Percentiles rank a stretch among this genome's conserved stretches.
Evolutionary conservation across 2,797 vertebrate genomes (phyloP).

Genomic region (Clamator glandarius): DNA sequence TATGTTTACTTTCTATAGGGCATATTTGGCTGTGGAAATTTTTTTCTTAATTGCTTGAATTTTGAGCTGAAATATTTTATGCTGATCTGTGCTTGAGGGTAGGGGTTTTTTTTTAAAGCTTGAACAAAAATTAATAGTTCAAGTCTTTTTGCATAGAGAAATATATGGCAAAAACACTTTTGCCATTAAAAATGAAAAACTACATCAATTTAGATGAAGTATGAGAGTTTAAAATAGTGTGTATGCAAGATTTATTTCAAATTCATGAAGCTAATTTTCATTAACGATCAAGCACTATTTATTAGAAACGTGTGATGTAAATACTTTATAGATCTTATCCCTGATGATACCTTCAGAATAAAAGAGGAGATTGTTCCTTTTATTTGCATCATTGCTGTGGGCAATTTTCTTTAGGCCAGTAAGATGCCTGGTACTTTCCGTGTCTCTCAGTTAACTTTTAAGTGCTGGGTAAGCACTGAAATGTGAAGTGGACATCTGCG

Average conservation of each 20-base stretch:
- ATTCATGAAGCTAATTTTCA: neutral
- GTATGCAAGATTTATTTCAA: neutral
- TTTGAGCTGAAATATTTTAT: constrained; percentile 30
- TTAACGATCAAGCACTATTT: constrained; percentile 2
- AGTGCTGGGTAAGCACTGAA: neutral
- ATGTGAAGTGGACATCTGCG: neutral
- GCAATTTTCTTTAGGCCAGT: neutral
- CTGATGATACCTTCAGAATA: neutral
- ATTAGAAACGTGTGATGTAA: neutral
- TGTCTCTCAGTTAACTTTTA: neutral
- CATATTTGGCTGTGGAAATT: neutral
- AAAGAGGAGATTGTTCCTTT: neutral
- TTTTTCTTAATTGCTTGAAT: constrained; percentile 20
- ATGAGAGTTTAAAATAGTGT: neutral
- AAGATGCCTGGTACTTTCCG: neutral
- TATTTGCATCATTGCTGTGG: neutral
- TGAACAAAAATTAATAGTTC: neutral
- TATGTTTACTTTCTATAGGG: constrained; percentile 12
- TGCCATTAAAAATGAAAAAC: constrained; percentile 12
- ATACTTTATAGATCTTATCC: neutral
- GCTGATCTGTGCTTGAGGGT: neutral
- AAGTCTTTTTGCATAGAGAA: neutral
- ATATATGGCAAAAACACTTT: neutral
- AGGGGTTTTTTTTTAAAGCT: neutral
- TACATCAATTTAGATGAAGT: neutral